These are phyloP conservation scores for Pangasius larnaudii DNA, from an alignment of 2,797 vertebrate species.

Conservation along the genomic window DNA sequence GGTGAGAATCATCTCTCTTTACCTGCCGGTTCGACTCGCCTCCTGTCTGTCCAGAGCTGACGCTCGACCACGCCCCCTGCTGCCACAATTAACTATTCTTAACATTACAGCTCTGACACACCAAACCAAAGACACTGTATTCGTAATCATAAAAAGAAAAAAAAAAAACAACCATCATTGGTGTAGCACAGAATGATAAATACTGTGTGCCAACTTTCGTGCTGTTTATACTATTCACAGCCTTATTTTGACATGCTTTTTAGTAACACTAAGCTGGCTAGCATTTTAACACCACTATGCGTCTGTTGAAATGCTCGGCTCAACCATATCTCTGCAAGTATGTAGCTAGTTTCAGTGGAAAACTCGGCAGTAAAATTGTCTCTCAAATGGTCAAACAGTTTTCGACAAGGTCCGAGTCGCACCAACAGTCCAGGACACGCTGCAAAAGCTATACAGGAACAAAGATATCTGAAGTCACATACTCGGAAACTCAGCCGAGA, in stretches of 20 bases:
- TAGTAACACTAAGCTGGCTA: background rate
- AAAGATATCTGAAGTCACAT: background rate
- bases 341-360: background rate
- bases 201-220: background rate
- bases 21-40: too few species aligned
- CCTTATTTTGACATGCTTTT: background rate
- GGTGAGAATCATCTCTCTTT: too few species aligned
- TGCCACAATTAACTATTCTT: background rate
- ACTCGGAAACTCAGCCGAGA: background rate
- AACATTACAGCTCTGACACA: background rate
- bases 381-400: background rate
- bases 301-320: background rate
- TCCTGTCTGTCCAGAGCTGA: too few species aligned
- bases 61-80: too few species aligned
- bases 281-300: background rate
- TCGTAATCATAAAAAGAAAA: background rate
- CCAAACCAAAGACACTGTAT: background rate
- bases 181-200: background rate
- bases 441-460: background rate
- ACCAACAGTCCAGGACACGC: background rate
- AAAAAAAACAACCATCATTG: background rate
- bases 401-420: background rate
- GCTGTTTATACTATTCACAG: background rate
- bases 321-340: background rate
- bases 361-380: background rate